These are phyloP conservation scores for Burhinus bistriatus DNA, from an alignment of 2,113 vertebrate genomes.

Conservation along the genomic window DNA sequence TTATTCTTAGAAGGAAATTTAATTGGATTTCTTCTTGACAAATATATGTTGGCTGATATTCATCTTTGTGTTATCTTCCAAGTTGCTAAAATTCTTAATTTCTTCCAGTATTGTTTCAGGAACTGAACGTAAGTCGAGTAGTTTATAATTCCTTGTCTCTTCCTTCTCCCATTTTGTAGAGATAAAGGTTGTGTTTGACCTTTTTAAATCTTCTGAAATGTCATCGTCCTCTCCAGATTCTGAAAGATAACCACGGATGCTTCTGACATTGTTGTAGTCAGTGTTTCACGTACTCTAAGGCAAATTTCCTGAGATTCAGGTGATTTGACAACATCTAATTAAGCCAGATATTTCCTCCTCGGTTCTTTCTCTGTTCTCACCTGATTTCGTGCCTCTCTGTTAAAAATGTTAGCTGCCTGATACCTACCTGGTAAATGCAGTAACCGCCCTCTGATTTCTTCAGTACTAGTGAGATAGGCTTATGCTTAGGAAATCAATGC, in stretches of 20 bases:
- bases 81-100: not conserved
- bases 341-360: not conserved
- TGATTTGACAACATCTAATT: not conserved
- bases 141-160: not conserved
- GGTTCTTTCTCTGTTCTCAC: not conserved
- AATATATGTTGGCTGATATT: not conserved
- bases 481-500: not conserved
- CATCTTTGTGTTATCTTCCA: not conserved
- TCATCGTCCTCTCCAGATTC: not conserved
- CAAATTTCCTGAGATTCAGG: not conserved
- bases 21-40: not conserved
- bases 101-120: not conserved
- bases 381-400: not conserved
- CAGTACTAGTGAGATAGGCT: not conserved
- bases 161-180: not conserved
- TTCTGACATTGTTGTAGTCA: not conserved
- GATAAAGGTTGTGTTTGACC: constrained; percentile 15
- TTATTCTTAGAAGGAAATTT: not conserved
- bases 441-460: not conserved
- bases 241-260: not conserved
- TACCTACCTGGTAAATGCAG: not conserved
- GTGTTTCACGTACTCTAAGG: not conserved
- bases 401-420: not conserved
- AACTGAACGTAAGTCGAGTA: not conserved
- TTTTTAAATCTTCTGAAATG: constrained; percentile 32